These are phyloP conservation scores for Lasioglossum oenotherae DNA, from an alignment of 2,888 invertebrate genomes.

Conservation along the genomic window DNA sequence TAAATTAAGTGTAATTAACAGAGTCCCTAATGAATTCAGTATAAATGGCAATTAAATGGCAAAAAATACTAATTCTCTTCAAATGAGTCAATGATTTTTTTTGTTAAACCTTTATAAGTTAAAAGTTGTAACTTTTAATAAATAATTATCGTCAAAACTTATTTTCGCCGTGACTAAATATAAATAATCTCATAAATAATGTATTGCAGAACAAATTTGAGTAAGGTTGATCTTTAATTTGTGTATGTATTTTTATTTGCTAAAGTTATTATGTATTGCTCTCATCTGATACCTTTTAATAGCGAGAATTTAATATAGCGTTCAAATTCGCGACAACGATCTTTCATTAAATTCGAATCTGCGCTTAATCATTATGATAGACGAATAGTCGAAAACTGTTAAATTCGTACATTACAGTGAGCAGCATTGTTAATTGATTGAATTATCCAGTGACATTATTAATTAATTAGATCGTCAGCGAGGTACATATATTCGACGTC, in stretches of 20 bases:
- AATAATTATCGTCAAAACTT: neutral
- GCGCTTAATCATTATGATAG: conserved; percentile 9
- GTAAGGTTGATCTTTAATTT: neutral
- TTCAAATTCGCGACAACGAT: conserved; percentile 24
- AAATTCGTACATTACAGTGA: neutral
- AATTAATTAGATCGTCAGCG: conserved; percentile 5
- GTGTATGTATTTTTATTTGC: neutral
- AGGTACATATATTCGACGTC: neutral
- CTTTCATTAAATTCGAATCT: conserved; percentile 34
- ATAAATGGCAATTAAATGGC: neutral
- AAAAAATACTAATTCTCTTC: neutral
- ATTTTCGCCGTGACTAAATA: neutral
- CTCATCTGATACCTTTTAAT: neutral
- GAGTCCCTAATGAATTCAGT: neutral
- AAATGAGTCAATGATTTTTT: neutral
- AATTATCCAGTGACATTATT: conserved; percentile 15
- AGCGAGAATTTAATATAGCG: neutral
- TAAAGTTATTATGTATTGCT: neutral
- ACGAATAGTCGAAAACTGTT: conserved; percentile 25
- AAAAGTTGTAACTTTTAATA: neutral
- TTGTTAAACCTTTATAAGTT: neutral
- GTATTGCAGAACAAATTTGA: neutral
- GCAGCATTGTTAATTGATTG: conserved; percentile 13
- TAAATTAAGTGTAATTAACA: neutral
- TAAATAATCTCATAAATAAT: neutral